A percentile compares a stretch with the other conserved stretches of the same genome.
phyloP scores from a whole-genome alignment of 2,113 vertebrate genomes.

The Chunga burmeisteri region DNA sequence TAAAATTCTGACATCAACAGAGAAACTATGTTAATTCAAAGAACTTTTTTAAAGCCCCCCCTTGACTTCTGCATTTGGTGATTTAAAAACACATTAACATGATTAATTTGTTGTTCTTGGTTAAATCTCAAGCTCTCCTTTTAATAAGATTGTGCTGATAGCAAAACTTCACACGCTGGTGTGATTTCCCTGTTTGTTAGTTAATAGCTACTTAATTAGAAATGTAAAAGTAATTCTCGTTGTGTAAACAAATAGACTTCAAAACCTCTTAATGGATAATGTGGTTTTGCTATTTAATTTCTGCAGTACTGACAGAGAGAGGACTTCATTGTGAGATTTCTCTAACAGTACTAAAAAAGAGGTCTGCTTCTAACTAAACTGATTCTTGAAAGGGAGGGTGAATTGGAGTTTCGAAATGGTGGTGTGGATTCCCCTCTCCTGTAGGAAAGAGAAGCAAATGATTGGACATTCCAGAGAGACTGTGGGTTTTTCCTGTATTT shows the following conservation, averaged over 20 bases:
- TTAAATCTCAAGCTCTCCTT: not conserved
- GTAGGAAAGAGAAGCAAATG: not conserved
- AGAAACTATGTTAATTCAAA: not conserved
- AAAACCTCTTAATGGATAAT: not conserved
- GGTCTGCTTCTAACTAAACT: not conserved
- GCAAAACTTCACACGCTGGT: not conserved
- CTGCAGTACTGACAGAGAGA: not conserved
- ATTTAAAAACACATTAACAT: not conserved
- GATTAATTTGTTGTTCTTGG: conserved; percentile 13
- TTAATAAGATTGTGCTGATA: not conserved
- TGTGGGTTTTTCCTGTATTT: not conserved
- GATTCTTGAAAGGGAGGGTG: not conserved
- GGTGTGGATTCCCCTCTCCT: not conserved
- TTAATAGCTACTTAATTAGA: conserved; percentile 43
- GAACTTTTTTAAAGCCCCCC: not conserved
- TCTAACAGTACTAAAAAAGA: not conserved
- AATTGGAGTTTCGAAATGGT: not conserved
- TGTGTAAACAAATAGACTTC: conserved; percentile 23
- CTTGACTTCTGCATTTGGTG: not conserved
- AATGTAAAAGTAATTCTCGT: conserved; percentile 17
- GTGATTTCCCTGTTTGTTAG: conserved; percentile 1
- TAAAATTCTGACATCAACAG: not conserved
- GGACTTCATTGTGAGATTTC: not conserved
- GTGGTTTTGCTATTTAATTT: not conserved
- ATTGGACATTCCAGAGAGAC: not conserved